These are phyloP conservation scores for Campoletis sonorensis DNA, from an alignment of 1,140 invertebrate genomes.

Conservation along the genomic window DNA sequence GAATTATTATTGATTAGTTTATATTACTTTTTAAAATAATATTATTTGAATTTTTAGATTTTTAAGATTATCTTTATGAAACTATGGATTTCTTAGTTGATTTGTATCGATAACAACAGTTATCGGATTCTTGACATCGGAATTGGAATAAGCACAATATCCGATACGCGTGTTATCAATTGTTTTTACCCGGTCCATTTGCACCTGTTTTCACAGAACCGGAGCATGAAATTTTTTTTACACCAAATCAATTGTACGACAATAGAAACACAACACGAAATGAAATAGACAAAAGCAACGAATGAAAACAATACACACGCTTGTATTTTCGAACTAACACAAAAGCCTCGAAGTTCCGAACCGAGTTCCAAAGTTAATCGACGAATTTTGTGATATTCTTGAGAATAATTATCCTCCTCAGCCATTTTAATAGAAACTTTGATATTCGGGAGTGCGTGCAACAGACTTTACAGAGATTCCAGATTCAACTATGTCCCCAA, in stretches of 20 bases:
- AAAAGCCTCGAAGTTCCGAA: constrained; percentile 75
- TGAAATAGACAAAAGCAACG: neutral
- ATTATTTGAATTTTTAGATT: too few species aligned
- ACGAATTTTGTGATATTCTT: constrained; percentile 61
- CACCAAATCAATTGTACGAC: neutral
- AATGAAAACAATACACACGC: neutral
- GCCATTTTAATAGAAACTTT: constrained; percentile 44
- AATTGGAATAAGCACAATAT: too few species aligned
- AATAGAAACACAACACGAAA: neutral
- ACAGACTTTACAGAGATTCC: constrained; percentile 43
- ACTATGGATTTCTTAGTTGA: too few species aligned
- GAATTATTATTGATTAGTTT: too few species aligned
- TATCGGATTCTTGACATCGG: too few species aligned
- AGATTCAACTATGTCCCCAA: constrained; percentile 45
- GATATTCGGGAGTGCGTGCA: constrained; percentile 24
- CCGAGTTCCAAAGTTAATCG: constrained; percentile 57
- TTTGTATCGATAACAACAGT: too few species aligned
- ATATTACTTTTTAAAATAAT: too few species aligned
- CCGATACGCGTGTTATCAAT: too few species aligned
- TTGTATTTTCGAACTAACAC: constrained; percentile 74
- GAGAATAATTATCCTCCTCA: constrained; percentile 57
- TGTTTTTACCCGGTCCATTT: too few species aligned
- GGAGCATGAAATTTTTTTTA: too few species aligned
- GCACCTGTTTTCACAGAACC: too few species aligned
- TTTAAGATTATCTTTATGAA: too few species aligned